Percentiles rank a stretch among this genome's conserved stretches.
Evolutionary conservation across 2,113 vertebrate species (phyloP).

Genomic region (Pitta sordida): DNA sequence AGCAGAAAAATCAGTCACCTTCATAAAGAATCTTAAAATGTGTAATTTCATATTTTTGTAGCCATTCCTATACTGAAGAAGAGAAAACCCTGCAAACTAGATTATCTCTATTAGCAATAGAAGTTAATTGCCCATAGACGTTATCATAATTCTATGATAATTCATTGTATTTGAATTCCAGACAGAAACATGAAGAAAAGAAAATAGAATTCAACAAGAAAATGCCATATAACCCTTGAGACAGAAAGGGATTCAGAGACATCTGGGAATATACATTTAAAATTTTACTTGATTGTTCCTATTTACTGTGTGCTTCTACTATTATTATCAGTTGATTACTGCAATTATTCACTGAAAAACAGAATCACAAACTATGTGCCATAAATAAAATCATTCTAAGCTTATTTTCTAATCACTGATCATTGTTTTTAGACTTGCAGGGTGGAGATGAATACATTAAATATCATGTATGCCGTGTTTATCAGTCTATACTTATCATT

Average conservation of each 20-base stretch:
- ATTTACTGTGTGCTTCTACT: slow-evolving; percentile 21
- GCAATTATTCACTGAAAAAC: slow-evolving; percentile 24
- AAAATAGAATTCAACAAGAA: not conserved
- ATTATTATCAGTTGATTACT: slow-evolving; percentile 13
- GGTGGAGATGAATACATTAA: not conserved
- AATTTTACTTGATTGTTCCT: slow-evolving; percentile 28
- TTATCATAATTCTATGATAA: not conserved
- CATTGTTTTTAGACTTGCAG: slow-evolving; percentile 14
- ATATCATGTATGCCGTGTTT: not conserved
- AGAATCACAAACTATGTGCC: not conserved
- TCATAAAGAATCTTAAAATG: not conserved
- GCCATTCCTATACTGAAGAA: not conserved
- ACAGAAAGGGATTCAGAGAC: not conserved
- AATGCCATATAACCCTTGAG: not conserved
- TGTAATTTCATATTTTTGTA: not conserved
- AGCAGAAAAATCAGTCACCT: not conserved
- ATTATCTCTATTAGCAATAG: not conserved
- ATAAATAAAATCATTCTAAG: slow-evolving; percentile 20
- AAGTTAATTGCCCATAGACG: not conserved
- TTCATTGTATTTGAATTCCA: not conserved
- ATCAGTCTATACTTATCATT: slow-evolving; percentile 4
- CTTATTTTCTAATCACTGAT: slow-evolving; percentile 38
- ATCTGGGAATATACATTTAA: not conserved
- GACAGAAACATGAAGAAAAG: not conserved
- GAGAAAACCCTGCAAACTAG: not conserved